Conservation (phyloP, 2,888 invertebrate genomes). For the Agrotis clavis region DNA sequence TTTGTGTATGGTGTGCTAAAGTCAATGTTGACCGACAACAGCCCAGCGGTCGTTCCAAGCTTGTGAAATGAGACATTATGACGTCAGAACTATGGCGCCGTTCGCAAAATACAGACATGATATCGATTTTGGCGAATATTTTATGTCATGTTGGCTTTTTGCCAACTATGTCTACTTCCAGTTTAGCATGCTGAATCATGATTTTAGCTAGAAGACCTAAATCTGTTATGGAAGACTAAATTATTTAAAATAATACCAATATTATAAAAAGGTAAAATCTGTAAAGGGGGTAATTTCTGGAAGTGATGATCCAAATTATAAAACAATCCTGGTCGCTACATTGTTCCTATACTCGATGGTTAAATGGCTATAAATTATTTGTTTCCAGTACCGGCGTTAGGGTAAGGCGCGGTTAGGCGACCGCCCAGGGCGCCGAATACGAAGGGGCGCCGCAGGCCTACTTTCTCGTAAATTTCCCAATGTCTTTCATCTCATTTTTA, state of each 20-base stretch:
- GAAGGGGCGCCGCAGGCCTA: no score
- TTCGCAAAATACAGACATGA: slow-evolving; percentile 16
- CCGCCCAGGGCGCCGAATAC: no score
- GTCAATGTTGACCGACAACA: slow-evolving; percentile 24
- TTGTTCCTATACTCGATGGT: no score
- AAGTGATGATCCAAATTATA: no score
- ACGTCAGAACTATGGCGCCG: slow-evolving; percentile 49
- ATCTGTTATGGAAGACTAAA: not conserved
- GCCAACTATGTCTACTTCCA: slow-evolving; percentile 30
- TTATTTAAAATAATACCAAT: not conserved
- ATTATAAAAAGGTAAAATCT: no score
- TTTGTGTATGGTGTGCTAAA: slow-evolving; percentile 13
- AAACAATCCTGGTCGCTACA: no score
- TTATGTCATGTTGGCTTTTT: slow-evolving; percentile 25
- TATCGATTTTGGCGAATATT: slow-evolving; percentile 50
- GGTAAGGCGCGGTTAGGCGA: no score
- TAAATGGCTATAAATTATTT: no score
- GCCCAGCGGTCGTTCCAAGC: slow-evolving; percentile 26
- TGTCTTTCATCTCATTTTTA: no score
- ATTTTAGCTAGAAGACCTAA: slow-evolving; percentile 6
- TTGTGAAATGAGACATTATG: slow-evolving; percentile 30
- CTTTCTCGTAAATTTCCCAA: no score
- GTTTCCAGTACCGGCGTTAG: no score
- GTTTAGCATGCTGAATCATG: slow-evolving; percentile 28
- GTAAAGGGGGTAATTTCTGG: no score